phyloP scores from a whole-genome alignment of 1,140 invertebrate genomes.

The Musca vetustissima region DNA sequence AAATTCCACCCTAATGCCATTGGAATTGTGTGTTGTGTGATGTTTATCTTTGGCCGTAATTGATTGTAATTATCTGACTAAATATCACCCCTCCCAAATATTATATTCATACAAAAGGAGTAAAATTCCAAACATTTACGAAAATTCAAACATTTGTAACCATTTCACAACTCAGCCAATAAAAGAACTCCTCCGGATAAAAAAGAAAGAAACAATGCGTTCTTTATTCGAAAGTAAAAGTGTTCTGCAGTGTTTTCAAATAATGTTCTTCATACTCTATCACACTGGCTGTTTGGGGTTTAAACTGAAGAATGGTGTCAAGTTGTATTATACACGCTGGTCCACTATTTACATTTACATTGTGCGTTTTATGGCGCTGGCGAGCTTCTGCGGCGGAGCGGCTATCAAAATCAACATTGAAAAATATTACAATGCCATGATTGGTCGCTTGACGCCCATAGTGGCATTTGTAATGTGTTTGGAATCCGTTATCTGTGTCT shows the following conservation, averaged over 20 bases:
- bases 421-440: conserved; percentile 36
- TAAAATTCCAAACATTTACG: no score
- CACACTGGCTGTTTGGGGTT: conserved; percentile 16
- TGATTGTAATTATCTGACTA: neutral
- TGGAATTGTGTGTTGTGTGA: no score
- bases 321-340: neutral
- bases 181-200: neutral
- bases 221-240: neutral
- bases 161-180: no score
- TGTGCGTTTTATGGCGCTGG: conserved; percentile 13
- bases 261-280: conserved; percentile 13
- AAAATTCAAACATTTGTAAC: no score
- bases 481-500: conserved; percentile 35
- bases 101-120: no score
- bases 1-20: no score
- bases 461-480: conserved; percentile 37
- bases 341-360: neutral
- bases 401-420: conserved; percentile 30
- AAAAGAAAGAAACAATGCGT: neutral
- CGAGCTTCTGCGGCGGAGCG: conserved; percentile 31
- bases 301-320: neutral
- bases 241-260: conserved; percentile 17
- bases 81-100: no score
- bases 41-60: no score
- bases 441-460: conserved; percentile 36